A percentile compares a stretch with the other conserved stretches of the same genome.
phyloP scores from a whole-genome alignment of 2,797 vertebrate genomes.

The Syngnathus rostellatus region DNA sequence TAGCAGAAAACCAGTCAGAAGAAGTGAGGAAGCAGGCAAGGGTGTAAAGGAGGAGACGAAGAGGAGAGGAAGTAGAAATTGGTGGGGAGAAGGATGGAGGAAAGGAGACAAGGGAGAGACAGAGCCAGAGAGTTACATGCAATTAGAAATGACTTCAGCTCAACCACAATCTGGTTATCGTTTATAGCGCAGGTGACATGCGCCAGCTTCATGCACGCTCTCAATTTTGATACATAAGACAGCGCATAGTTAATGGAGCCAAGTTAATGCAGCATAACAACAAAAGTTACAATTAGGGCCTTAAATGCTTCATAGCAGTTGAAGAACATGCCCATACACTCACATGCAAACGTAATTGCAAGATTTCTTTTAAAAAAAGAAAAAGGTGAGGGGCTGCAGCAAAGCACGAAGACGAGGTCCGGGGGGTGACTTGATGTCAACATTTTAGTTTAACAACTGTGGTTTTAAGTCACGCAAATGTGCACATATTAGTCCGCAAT shows the following conservation, averaged over 20 bases:
- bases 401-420: slow-evolving; percentile 25
- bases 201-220: slow-evolving; percentile 60
- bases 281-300: slow-evolving; percentile 33
- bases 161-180: slow-evolving; percentile 72
- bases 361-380: not conserved
- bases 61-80: slow-evolving; percentile 7
- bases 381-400: slow-evolving; percentile 32
- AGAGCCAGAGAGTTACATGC: slow-evolving; percentile 87
- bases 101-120: slow-evolving; percentile 33
- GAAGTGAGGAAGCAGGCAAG: slow-evolving; percentile 35
- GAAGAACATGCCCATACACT: slow-evolving; percentile 49
- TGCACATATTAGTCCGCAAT: not conserved
- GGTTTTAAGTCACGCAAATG: not conserved
- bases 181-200: slow-evolving; percentile 45
- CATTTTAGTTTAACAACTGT: slow-evolving; percentile 19
- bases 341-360: slow-evolving; percentile 46
- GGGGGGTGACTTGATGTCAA: slow-evolving; percentile 12
- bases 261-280: slow-evolving; percentile 43
- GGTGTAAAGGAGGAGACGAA: slow-evolving; percentile 9
- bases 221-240: slow-evolving; percentile 46
- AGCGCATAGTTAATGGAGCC: slow-evolving; percentile 46
- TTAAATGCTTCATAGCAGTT: slow-evolving; percentile 39
- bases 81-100: not conserved
- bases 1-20: slow-evolving; percentile 49
- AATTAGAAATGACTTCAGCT: slow-evolving; percentile 82